phyloP scores from a whole-genome alignment of 2,113 vertebrate genomes.

The Atherinomorus stipes region DNA sequence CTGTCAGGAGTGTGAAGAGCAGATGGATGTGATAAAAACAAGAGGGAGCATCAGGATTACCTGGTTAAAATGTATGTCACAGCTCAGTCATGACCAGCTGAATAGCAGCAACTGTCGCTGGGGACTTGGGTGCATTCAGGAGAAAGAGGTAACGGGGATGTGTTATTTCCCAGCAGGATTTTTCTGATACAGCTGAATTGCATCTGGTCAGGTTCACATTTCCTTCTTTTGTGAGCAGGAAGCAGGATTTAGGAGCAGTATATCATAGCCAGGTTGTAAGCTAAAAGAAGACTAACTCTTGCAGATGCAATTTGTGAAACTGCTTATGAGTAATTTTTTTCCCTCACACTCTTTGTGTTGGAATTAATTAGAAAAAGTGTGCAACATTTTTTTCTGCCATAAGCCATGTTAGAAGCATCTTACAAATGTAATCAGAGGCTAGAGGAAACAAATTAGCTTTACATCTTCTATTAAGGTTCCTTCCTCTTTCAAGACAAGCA shows the following conservation, averaged over 20 bases:
- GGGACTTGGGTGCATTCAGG: constrained; percentile 24
- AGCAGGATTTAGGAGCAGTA: constrained; percentile 5
- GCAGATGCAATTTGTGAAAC: not conserved
- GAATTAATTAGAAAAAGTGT: not conserved
- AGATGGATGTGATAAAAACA: constrained; percentile 1
- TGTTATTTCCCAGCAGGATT: constrained; percentile 46
- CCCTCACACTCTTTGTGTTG: not conserved
- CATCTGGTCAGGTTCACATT: constrained; percentile 22
- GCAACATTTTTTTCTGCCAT: constrained; percentile 11
- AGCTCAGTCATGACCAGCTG: constrained; percentile 46
- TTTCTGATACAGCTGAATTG: constrained; percentile 5
- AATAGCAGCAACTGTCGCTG: constrained; percentile 13
- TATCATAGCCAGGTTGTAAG: not conserved
- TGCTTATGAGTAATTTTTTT: not conserved
- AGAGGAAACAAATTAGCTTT: constrained; percentile 45
- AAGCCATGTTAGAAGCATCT: constrained; percentile 15
- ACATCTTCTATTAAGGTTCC: constrained; percentile 22
- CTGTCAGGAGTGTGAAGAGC: constrained; percentile 1
- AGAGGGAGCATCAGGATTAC: constrained; percentile 29
- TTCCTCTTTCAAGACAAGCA: constrained; percentile 25
- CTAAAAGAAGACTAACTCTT: constrained; percentile 7
- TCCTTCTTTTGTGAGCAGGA: constrained; percentile 8
- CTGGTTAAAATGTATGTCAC: constrained; percentile 64
- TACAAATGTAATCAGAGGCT: constrained; percentile 39
- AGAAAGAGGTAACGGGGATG: constrained; percentile 23